Evolutionary conservation across 2,113 vertebrate genomes (phyloP), one percentile per base, ranked within the genome.

Genomic region (Brevimyrus niger): DNA sequence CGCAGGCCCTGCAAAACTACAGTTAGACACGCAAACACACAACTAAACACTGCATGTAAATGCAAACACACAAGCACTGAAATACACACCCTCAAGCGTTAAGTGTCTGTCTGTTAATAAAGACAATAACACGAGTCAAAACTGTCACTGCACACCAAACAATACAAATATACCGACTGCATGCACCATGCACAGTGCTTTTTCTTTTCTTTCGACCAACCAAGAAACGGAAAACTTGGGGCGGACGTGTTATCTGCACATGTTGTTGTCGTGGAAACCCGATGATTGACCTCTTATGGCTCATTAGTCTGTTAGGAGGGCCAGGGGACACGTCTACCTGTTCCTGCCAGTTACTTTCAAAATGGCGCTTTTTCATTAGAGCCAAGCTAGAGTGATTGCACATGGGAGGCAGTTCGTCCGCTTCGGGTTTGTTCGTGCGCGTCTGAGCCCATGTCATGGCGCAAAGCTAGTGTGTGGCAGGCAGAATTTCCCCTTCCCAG

Each of bases 241-340:
- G 10, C 23, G 23, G 82, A 13, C 3, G 82, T 46, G 42, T 23
- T 84, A 6, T 47, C 38, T 15, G 31, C 84, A 86, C 84, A 46
- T 83, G 82, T 47, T 44, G 80, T 83, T 48, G 84, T 86, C 85
- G 35, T 87, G 31, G 85, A 87, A 87, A 87, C 85, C 15, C 15
- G n/a, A 87, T 35, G 50, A 53, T 87, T 53, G 31, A 87, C n/a
- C 47, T 87, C 85, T 53, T 19, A 55, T 87, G 85, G 50, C 27
- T 38, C 50, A 53, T 87, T 55, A 31, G 17, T 42, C 13, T 87
- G 50, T 53, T 42, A 87, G 15, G 48, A 5, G 47, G 38, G 23
- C 27, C 85, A 51, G n/a, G 85, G 19, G 50, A 21, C 7, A 19
- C 47, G 42, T 55, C 31, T 51, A 55, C 50, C 47, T 35, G 48